Evolutionary conservation across 2,888 invertebrate genomes (phyloP).

Genomic region (Mesodorylaimus sp.): DNA sequence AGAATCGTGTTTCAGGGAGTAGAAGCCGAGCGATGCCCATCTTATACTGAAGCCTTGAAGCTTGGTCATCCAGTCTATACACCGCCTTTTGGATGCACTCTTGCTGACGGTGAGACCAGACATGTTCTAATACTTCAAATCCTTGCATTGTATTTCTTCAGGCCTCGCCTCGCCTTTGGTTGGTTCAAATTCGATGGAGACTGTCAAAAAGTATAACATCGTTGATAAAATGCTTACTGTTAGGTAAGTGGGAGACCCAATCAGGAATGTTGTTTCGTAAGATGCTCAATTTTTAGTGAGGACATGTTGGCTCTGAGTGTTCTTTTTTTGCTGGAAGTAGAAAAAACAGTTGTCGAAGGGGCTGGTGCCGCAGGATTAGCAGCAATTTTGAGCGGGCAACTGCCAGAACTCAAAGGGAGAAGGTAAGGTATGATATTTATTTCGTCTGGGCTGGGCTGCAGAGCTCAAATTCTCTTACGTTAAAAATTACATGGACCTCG

Average conservation of each 20-base stretch:
- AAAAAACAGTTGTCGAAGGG: slow-evolving; percentile 76
- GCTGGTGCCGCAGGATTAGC: slow-evolving; percentile 70
- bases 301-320: slow-evolving; percentile 38
- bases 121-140: no score
- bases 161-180: slow-evolving; percentile 63
- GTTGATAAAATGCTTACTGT: slow-evolving; percentile 58
- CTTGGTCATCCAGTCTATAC: slow-evolving; percentile 49
- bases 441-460: no score
- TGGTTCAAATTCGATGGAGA: slow-evolving; percentile 63
- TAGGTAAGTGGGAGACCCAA: slow-evolving; percentile 38
- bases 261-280: neutral
- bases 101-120: slow-evolving; percentile 75
- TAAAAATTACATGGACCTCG: no score
- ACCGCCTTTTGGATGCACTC: slow-evolving; percentile 47
- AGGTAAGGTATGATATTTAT: slow-evolving; percentile 39
- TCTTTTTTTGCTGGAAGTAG: slow-evolving; percentile 43
- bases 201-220: slow-evolving; percentile 47
- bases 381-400: slow-evolving; percentile 57
- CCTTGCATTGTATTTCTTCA: no score
- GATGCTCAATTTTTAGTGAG: slow-evolving; percentile 25
- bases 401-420: slow-evolving; percentile 60
- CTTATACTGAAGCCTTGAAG: slow-evolving; percentile 55
- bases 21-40: slow-evolving; percentile 74
- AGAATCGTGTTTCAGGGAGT: slow-evolving; percentile 53
- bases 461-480: no score